Base-by-base conservation (phyloP, 1,140 invertebrate genomes). In the Heliconius congener region DNA sequence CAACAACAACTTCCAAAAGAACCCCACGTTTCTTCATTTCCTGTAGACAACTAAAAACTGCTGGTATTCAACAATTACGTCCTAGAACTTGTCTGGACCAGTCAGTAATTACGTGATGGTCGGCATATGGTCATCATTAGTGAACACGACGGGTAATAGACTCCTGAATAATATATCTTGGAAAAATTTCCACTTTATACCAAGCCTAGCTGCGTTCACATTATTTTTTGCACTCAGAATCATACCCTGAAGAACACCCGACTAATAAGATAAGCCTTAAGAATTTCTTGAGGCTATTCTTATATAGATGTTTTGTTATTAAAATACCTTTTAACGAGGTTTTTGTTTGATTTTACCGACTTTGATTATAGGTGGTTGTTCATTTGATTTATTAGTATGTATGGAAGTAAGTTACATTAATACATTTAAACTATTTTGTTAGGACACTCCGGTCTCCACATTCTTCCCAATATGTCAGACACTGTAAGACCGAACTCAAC, bases 81-180 rank as follows among this genome's bases (percentile, higher is more conserved):
- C 60, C 60, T 66, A 66, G 60, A 66, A 66, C 60, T 27, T 13
- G 60, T 66, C n/a, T 30, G 4, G 23, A 66, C 60, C 23, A 27
- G 60, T 66, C 27, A 27, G 13, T 66, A 66, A 66, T 66, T 66
- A 30, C 60, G 60, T 66, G 60, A 66, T 30, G 60, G 60, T 16
- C 60, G 60, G 60, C 23, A 66, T 66, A 66, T 66, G 60, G 60
- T 66, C 60, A 66, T 66, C 60, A 66, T 66, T 66, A 66, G 60
- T 16, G 60, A 66, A 13, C 23, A 66, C 60, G 60, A 66, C 60
- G 60, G 27, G 60, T 66, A 30, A 66, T 66, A n/a, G 3, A 16
- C 23, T n/a, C 60, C 19, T 66, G 60, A 66, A 66, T 66, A 66
- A 66, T 66, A 66, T 66, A 30, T 66, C 23, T 66, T 23, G 60